Evolutionary conservation across 2,797 vertebrate species (phyloP).

Genomic region (Petrocephalus sullivani): DNA sequence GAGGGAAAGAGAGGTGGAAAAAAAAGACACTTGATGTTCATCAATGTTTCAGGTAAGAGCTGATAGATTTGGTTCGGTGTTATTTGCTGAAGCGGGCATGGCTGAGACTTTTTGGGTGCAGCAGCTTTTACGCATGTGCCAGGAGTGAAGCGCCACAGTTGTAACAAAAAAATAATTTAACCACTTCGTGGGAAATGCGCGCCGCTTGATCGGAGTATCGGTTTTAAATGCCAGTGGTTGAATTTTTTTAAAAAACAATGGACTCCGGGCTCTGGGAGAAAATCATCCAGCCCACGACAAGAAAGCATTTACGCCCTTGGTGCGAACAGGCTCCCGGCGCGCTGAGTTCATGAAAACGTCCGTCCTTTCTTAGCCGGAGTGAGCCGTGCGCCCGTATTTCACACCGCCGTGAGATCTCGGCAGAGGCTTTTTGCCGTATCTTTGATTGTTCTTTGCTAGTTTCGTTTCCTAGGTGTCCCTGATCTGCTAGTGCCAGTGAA

Average conservation of each 20-base stretch:
- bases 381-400: neutral
- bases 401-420: neutral
- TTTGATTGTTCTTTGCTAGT: conserved; percentile 16
- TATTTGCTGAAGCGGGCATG: conserved; percentile 63
- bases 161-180: conserved; percentile 31
- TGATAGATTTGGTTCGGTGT: conserved; percentile 63
- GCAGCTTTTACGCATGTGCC: conserved; percentile 76
- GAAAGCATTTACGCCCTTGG: conserved; percentile 24
- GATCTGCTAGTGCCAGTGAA: conserved; percentile 32
- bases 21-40: conserved; percentile 50
- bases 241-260: conserved; percentile 8
- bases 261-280: conserved; percentile 10
- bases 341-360: conserved; percentile 8
- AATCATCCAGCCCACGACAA: conserved; percentile 4
- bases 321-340: conserved; percentile 24
- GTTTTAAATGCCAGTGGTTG: conserved; percentile 22
- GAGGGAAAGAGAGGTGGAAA: conserved; percentile 30
- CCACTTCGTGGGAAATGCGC: conserved; percentile 34
- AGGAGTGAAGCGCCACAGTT: conserved; percentile 58
- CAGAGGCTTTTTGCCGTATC: conserved; percentile 4
- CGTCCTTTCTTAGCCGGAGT: conserved; percentile 11
- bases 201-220: conserved; percentile 15
- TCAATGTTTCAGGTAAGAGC: conserved; percentile 77
- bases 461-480: conserved; percentile 27
- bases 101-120: conserved; percentile 64